phyloP scores from a whole-genome alignment of 2,888 invertebrate species.

The Andrena chrysosceles region DNA sequence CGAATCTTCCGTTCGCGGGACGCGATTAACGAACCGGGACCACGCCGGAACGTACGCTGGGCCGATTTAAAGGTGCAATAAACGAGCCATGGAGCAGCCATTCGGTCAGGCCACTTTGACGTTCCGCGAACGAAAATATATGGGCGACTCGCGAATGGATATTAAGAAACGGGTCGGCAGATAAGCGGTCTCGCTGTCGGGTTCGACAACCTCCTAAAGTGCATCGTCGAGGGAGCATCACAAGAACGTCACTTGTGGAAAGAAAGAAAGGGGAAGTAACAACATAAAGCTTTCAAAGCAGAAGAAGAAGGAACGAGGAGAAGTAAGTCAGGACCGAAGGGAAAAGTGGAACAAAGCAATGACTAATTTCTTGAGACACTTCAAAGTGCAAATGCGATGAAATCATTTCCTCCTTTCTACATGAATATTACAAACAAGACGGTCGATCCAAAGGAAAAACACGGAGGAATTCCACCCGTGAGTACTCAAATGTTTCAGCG shows the following conservation, averaged over 20 bases:
- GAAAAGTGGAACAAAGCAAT: too few relatives aligned
- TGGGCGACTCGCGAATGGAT: constrained; percentile 47
- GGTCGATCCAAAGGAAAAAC: too few relatives aligned
- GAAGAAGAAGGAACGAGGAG: too few relatives aligned
- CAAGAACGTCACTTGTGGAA: background rate
- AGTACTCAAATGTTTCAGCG: too few relatives aligned
- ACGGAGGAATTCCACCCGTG: too few relatives aligned
- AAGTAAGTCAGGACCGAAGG: too few relatives aligned
- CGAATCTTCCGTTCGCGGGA: constrained; percentile 45
- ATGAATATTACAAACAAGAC: too few relatives aligned
- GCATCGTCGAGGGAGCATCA: background rate
- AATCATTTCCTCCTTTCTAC: too few relatives aligned
- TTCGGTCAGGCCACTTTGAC: constrained; percentile 52
- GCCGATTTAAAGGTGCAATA: constrained; percentile 59
- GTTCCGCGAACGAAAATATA: constrained; percentile 57
- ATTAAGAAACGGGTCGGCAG: constrained; percentile 45
- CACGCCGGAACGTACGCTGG: constrained; percentile 24
- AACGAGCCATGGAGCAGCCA: constrained; percentile 55
- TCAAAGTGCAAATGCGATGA: too few relatives aligned
- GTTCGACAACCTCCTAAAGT: constrained; percentile 52
- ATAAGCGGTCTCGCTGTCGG: constrained; percentile 35
- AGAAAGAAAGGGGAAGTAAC: background rate
- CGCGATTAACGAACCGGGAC: constrained; percentile 56
- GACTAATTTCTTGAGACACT: too few relatives aligned
- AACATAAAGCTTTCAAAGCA: background rate